Conservation (phyloP, 2,113 vertebrate genomes). For the Saiga tatarica region DNA sequence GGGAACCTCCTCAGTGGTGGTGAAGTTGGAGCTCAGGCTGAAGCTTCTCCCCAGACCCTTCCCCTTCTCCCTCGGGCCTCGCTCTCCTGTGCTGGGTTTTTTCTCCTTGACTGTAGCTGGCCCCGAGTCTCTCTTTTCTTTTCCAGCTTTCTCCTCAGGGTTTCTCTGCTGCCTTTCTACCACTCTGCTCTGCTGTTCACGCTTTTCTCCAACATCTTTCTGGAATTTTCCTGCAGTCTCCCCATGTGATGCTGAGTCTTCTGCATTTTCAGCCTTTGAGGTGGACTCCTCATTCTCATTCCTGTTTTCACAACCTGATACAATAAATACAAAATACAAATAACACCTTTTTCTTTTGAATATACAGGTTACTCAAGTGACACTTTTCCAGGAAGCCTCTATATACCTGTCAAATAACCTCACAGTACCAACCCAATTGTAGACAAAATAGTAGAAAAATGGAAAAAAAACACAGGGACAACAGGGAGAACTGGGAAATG, state of each 20-base stretch:
- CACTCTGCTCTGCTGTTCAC: constrained; percentile 57
- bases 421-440: neutral
- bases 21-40: constrained; percentile 73
- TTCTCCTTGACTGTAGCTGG: constrained; percentile 60
- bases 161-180: constrained; percentile 65
- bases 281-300: constrained; percentile 58
- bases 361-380: neutral
- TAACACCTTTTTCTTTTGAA: constrained; percentile 38
- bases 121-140: constrained; percentile 64
- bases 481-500: neutral
- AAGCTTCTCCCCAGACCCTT: constrained; percentile 75
- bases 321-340: constrained; percentile 61
- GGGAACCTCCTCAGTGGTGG: constrained; percentile 50
- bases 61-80: constrained; percentile 68
- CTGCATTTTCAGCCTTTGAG: constrained; percentile 49
- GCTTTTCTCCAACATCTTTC: constrained; percentile 66
- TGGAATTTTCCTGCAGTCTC: constrained; percentile 55
- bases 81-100: constrained; percentile 43
- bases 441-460: neutral
- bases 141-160: constrained; percentile 63
- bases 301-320: constrained; percentile 67
- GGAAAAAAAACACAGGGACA: neutral
- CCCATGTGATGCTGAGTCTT: constrained; percentile 27
- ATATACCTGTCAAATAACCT: constrained; percentile 6
- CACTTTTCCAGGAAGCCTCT: neutral